phyloP scores from a whole-genome alignment of 2,797 vertebrate genomes.

The Linurgus olivaceus region DNA sequence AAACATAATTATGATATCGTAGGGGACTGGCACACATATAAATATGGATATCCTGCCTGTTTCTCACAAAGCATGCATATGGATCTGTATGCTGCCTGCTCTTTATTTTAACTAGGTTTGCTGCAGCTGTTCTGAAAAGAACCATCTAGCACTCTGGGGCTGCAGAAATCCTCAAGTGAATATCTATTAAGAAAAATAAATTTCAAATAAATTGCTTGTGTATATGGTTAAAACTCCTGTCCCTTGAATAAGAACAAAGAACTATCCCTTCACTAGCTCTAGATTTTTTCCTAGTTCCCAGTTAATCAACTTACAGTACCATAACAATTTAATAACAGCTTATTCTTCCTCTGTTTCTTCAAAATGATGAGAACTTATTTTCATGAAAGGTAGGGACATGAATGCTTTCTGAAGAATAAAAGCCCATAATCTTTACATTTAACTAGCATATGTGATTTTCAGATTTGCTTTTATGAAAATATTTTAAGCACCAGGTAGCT shows the following conservation, averaged over 20 bases:
- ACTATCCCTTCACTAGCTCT: neutral
- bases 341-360: slow-evolving; percentile 49
- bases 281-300: slow-evolving; percentile 23
- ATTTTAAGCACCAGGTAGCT: slow-evolving; percentile 32
- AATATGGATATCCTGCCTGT: slow-evolving; percentile 21
- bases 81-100: neutral
- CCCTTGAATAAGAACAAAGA: neutral
- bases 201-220: slow-evolving; percentile 22
- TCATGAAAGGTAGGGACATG: neutral
- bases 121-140: slow-evolving; percentile 19
- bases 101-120: slow-evolving; percentile 35
- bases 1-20: slow-evolving; percentile 51
- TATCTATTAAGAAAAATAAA: slow-evolving; percentile 10
- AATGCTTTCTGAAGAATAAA: neutral
- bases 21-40: slow-evolving; percentile 3
- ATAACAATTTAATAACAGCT: slow-evolving; percentile 54
- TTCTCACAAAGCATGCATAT: neutral
- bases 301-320: slow-evolving; percentile 48
- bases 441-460: neutral
- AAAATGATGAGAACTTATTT: slow-evolving; percentile 38
- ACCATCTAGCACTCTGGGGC: neutral
- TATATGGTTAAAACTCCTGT: neutral
- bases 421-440: slow-evolving; percentile 22
- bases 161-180: neutral
- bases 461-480: slow-evolving; percentile 19